phyloP scores from a whole-genome alignment of 1,140 invertebrate species.

The Muscidifurax raptorellus region DNA sequence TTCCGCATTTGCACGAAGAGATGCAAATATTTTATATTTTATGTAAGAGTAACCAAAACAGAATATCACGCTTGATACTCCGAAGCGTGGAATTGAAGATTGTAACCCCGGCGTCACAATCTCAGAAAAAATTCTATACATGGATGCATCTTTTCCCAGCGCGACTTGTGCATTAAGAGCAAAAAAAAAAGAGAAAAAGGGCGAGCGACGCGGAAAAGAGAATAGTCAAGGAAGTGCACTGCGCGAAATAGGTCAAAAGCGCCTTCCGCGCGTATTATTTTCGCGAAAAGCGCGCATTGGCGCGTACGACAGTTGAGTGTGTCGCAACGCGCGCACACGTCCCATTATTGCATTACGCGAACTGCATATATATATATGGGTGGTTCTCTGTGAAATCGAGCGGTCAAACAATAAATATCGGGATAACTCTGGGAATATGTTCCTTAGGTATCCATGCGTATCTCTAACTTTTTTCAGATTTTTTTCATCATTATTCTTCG shows the following conservation, averaged over 20 bases:
- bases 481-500: too few species aligned
- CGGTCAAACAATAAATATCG: too few species aligned
- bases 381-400: too few species aligned
- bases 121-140: not conserved
- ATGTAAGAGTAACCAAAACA: too few species aligned
- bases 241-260: slow-evolving; percentile 20
- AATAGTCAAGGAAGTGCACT: slow-evolving; percentile 9
- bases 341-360: not conserved
- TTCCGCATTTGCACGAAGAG: not conserved
- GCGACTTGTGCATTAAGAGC: not conserved
- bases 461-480: too few species aligned
- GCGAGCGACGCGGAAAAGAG: not conserved
- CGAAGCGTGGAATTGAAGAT: not conserved
- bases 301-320: not conserved
- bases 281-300: not conserved
- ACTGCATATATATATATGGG: not conserved
- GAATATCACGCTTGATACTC: not conserved
- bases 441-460: too few species aligned
- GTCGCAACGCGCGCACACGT: not conserved
- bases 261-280: not conserved
- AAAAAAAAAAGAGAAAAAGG: not conserved
- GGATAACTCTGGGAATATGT: too few species aligned
- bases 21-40: not conserved
- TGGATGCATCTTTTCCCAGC: not conserved
- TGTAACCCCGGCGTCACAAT: not conserved